Evolutionary conservation across 2,888 invertebrate species (phyloP), one percentile per base, ranked within the genome.

Genomic region (Timema cristinae): DNA sequence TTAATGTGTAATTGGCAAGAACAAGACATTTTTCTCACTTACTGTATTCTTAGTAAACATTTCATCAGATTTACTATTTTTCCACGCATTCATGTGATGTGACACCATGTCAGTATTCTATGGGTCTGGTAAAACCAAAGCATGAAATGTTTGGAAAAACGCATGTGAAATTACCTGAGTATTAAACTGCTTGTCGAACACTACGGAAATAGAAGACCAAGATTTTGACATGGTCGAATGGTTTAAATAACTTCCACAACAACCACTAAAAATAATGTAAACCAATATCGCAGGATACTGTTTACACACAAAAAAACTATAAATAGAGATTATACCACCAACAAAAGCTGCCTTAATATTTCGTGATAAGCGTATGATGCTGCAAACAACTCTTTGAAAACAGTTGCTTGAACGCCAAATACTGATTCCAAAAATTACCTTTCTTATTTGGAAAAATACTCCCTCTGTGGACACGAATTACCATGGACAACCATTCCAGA

Each of bases 101-200:
- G 63, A 63, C 63, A 63, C 63, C 10, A 2, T 63, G 10, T 63
- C 63, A 7, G 47, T 48, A 10, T 63, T 63, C 11, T 63, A 63
- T 63, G 63, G 32, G 63, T 47, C 48, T 63, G 63, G 63, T 47
- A 63, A 63, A 63, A 8, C 32, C 47, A 63, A 48, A 48, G 63
- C 32, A 32, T 63, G 63, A 48, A 63, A 32, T 63, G 2, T 63
- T 63, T 32, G 32, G 63, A 63, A 63, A 63, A 32, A 11, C 32
- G 63, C 48, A 48, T 48, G 47, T 47, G 63, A 63, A 7, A 63
- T 32, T 63, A 63, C 63, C 32, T 11, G 47, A 63, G 63, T 63
- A 32, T 32, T 63, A 32, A 63, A 32, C 63, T n/a, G 15, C 63
- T 63, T n/a, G 61, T 63, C 63, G 6, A 63, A 9, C 2, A 47